phyloP scores from a whole-genome alignment of 2,797 vertebrate species.

The Rhinophrynus dorsalis region DNA sequence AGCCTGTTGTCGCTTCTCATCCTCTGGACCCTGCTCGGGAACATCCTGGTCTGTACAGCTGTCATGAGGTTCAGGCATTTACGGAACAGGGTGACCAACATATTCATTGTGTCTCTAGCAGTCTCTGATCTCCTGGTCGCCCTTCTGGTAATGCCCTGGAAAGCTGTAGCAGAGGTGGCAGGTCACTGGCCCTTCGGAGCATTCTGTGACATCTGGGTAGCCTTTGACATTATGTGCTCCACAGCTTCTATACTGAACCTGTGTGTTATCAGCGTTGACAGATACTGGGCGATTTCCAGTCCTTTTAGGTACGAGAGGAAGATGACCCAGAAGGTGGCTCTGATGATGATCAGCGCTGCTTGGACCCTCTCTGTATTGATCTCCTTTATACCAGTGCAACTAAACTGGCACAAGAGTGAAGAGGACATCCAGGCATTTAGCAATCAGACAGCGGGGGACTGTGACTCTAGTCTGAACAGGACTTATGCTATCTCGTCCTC shows the following conservation, averaged over 20 bases:
- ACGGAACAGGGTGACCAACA: constrained; percentile 87
- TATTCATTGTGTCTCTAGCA: constrained; percentile 91
- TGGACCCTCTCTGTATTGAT: constrained; percentile 92
- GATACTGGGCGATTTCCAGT: constrained; percentile 94
- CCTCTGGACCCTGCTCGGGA: constrained; percentile 89
- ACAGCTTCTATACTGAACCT: constrained; percentile 96
- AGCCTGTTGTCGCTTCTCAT: constrained; percentile 83
- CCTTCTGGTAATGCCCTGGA: constrained; percentile 95
- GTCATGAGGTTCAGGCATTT: constrained; percentile 86
- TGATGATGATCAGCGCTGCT: constrained; percentile 83
- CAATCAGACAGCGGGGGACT: constrained; percentile 52
- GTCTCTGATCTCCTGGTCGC: constrained; percentile 91
- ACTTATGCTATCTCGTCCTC: constrained; percentile 94
- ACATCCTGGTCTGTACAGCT: constrained; percentile 86
- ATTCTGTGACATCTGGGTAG: constrained; percentile 93
- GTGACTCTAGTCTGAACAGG: constrained; percentile 91
- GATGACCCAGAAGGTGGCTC: constrained; percentile 89
- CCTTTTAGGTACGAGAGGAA: constrained; percentile 92
- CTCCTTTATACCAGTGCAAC: constrained; percentile 93
- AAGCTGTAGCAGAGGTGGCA: constrained; percentile 87
- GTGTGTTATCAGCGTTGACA: constrained; percentile 91
- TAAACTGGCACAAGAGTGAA: constrained; percentile 87
- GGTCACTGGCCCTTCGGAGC: constrained; percentile 93
- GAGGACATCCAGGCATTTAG: constrained; percentile 39
- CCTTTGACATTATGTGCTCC: constrained; percentile 97